Evolutionary conservation across 2,113 vertebrate species (phyloP).

Genomic region (Oncorhynchus gorbuscha): DNA sequence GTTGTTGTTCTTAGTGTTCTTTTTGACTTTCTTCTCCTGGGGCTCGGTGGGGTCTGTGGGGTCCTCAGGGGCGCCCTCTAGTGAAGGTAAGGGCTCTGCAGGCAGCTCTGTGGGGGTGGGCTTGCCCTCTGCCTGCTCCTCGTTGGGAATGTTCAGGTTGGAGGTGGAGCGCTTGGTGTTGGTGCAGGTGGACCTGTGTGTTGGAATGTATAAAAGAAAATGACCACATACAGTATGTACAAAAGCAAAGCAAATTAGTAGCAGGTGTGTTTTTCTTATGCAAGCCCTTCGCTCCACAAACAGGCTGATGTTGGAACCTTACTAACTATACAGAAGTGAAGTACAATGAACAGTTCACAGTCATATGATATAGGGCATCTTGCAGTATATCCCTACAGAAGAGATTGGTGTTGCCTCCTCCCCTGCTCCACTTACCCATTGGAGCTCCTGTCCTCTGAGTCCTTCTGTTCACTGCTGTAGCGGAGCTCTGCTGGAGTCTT

Average conservation of each 20-base stretch:
- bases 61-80: constrained; percentile 53
- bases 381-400: too few relatives aligned
- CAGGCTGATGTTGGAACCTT: too few relatives aligned
- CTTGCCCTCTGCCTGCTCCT: constrained; percentile 67
- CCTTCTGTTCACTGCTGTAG: constrained; percentile 70
- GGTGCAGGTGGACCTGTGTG: constrained; percentile 58
- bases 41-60: constrained; percentile 29
- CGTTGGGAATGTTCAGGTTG: constrained; percentile 54
- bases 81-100: constrained; percentile 47
- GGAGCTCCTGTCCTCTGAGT: constrained; percentile 70
- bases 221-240: too few relatives aligned
- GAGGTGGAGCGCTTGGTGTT: constrained; percentile 63
- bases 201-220: background rate
- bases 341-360: too few relatives aligned
- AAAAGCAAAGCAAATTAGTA: background rate
- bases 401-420: background rate
- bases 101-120: constrained; percentile 52
- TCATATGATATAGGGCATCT: too few relatives aligned
- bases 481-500: constrained; percentile 69
- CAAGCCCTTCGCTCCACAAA: background rate
- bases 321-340: too few relatives aligned
- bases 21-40: constrained; percentile 63
- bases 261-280: background rate
- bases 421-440: constrained; percentile 56
- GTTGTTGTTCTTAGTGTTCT: constrained; percentile 64